Conservation (phyloP, 2,888 invertebrate genomes). For the Callosobruchus maculatus region DNA sequence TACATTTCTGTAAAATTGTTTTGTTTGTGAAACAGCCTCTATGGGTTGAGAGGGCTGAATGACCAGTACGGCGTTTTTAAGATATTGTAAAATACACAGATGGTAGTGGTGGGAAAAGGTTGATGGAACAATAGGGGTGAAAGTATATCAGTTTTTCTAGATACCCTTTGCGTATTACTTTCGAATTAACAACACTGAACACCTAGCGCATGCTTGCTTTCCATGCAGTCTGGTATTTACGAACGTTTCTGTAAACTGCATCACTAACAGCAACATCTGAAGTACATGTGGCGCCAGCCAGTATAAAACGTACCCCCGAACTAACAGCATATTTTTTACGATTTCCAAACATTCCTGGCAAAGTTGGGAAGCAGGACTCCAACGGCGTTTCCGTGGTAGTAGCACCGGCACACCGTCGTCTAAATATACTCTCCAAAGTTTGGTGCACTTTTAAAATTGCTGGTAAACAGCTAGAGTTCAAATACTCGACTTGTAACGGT, state of each 20-base stretch:
- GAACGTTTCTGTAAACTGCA: not conserved
- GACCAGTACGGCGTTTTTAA: too few species aligned
- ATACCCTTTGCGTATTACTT: too few species aligned
- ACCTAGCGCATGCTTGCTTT: too few species aligned
- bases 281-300: not conserved
- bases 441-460: conserved; percentile 28
- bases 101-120: too few species aligned
- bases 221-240: not conserved
- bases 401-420: conserved; percentile 2
- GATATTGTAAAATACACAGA: too few species aligned
- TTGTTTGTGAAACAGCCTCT: too few species aligned
- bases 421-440: conserved; percentile 22
- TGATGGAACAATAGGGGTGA: too few species aligned
- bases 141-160: too few species aligned
- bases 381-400: conserved; percentile 12
- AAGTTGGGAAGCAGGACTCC: not conserved
- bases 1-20: too few species aligned
- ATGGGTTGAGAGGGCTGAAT: too few species aligned
- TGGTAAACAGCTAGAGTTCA: conserved; percentile 28
- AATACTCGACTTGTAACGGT: conserved; percentile 25
- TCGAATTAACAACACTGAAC: too few species aligned
- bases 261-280: not conserved
- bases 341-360: conserved; percentile 14
- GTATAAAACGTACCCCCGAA: not conserved
- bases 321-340: conserved; percentile 8